Evolutionary conservation across 2,888 invertebrate genomes (phyloP).

Genomic region (Stenurella melanura): DNA sequence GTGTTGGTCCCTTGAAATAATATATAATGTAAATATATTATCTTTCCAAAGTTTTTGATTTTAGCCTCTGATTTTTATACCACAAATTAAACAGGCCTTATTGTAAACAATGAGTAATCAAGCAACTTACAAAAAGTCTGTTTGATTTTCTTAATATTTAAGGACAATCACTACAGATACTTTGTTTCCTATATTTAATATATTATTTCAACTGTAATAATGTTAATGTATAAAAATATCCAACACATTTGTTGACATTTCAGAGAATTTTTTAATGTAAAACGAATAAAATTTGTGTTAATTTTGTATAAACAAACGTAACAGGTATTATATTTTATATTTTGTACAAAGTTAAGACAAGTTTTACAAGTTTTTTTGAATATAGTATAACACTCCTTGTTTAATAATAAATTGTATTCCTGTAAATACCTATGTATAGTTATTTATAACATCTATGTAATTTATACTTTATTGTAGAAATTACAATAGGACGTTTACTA

Average conservation of each 20-base stretch:
- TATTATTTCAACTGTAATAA: slow-evolving; percentile 48
- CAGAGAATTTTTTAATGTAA: slow-evolving; percentile 37
- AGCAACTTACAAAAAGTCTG: slow-evolving; percentile 38
- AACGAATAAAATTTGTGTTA: slow-evolving; percentile 47
- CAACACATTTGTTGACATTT: slow-evolving; percentile 55
- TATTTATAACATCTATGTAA: slow-evolving; percentile 69
- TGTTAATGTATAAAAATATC: slow-evolving; percentile 45
- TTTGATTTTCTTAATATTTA: slow-evolving; percentile 58
- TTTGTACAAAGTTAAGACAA: slow-evolving; percentile 15
- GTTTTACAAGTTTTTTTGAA: slow-evolving; percentile 7
- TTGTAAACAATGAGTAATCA: neutral
- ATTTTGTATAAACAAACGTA: slow-evolving; percentile 12
- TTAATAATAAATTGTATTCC: slow-evolving; percentile 60
- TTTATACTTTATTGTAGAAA: slow-evolving; percentile 64
- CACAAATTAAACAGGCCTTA: slow-evolving; percentile 23
- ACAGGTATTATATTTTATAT: slow-evolving; percentile 5
- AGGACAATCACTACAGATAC: slow-evolving; percentile 61
- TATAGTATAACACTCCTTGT: slow-evolving; percentile 49
- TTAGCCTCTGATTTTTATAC: slow-evolving; percentile 14
- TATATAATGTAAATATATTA: slow-evolving; percentile 60
- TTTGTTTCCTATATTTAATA: slow-evolving; percentile 42
- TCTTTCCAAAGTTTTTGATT: slow-evolving; percentile 32
- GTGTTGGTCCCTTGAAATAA: slow-evolving; percentile 70
- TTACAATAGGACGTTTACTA: slow-evolving; percentile 57
- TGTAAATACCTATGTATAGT: slow-evolving; percentile 74